Base-by-base conservation (phyloP, 2,888 invertebrate genomes). In the Epirrhoe alternata region DNA sequence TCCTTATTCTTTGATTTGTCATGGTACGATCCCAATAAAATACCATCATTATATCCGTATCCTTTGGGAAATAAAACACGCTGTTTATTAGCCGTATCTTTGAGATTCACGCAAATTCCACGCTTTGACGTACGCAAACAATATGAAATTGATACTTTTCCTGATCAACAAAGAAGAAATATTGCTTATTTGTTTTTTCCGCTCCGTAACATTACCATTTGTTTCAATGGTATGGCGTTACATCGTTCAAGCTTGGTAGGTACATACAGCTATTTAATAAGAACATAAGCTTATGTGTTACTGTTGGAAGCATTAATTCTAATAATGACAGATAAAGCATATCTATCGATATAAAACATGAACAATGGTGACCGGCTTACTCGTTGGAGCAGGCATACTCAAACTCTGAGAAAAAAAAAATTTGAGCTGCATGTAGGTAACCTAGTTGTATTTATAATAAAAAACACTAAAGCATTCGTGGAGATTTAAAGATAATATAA, bases 111-210 rank as follows among this genome's bases (percentile, higher is more conserved):
- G 12, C 38, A 47, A 58, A 60, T 56, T 56, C 45, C 38, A 51
- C 42, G 55, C 59, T 58, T 38, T 64, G 49, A 52, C 38, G 38
- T 50, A 52, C 35, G 33, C 52, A 64, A 55, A 64, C 53, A 61
- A 61, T 45, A 61, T 38, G 56, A 61, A 67, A 60, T 63, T 61
- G 55, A 67, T 66, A 63, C 52, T 42, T 57, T 59, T 60, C 45
- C 47, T 38, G 66, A 57, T 67, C 61, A 61, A 64, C 54, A 64
- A 54, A 58, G 35, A 50, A 61, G 61, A 68, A 61, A 61, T 68
- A 64, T 68, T 58, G 64, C 57, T 64, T 64, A 64, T 68, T 68
- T 64, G 67, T 68, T 68, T 68, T 64, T 68, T 68, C 67, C 64
- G 64, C 49, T 61, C 49, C 35, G 55, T 49, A 53, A 31, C 38